Evolutionary conservation across 1,140 invertebrate genomes (phyloP).

Genomic region (Notospermus geniculatus): DNA sequence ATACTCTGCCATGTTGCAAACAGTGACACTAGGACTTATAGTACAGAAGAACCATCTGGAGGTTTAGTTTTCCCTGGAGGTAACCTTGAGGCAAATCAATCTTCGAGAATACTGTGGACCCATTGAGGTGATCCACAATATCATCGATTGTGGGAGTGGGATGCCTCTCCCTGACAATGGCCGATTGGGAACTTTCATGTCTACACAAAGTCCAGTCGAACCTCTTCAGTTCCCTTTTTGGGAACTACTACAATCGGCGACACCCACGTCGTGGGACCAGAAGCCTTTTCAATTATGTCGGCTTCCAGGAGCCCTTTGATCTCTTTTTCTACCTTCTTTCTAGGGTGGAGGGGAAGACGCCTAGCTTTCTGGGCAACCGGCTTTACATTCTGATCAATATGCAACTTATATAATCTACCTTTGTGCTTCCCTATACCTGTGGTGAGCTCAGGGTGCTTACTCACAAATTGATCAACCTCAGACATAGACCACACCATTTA

Average conservation of each 20-base stretch:
- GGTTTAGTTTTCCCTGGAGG: too few relatives aligned
- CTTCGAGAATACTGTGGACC: conserved; percentile 28
- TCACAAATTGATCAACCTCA: too few relatives aligned
- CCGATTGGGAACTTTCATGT: conserved; percentile 32
- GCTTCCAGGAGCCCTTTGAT: conserved; percentile 8
- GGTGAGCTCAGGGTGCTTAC: conserved; percentile 16
- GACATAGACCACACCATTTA: too few relatives aligned
- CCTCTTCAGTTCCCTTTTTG: conserved; percentile 18
- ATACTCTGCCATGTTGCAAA: too few relatives aligned
- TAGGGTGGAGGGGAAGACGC: conserved; percentile 13
- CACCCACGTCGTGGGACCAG: conserved; percentile 24
- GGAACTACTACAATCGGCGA: conserved; percentile 21
- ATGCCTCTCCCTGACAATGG: conserved; percentile 29
- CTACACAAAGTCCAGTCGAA: too few relatives aligned
- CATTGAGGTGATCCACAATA: conserved; percentile 26
- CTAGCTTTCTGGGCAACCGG: conserved; percentile 23
- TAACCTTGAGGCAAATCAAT: conserved; percentile 30
- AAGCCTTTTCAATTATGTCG: conserved; percentile 23
- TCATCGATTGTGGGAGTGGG: conserved; percentile 33
- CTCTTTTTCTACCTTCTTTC: conserved; percentile 16
- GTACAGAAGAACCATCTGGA: too few relatives aligned
- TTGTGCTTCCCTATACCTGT: conserved; percentile 29
- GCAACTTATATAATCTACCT: conserved; percentile 24
- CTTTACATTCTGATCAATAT: conserved; percentile 26
- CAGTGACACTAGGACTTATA: too few relatives aligned